Base-by-base conservation (phyloP, 2,797 vertebrate species). In the Falco berigora region DNA sequence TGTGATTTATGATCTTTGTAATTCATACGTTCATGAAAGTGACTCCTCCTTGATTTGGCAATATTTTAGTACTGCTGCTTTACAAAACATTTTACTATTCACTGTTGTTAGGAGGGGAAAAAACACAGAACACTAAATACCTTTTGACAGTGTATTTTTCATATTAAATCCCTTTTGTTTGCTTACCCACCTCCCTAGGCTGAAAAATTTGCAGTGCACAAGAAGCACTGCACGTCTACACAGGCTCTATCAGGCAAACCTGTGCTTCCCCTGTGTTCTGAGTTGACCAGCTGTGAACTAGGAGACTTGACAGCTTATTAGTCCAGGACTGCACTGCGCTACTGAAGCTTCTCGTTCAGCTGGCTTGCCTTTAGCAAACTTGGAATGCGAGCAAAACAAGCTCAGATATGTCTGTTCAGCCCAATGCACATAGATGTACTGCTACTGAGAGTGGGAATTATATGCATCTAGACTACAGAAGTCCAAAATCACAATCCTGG, bases 261-360 rank as follows among this genome's bases (percentile, higher is more conserved):
- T 72, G 50, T 94, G 71, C 67, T 67, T 82, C 47, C 64, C 38
- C 58, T 58, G 50, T 62, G 36, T 56, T 90, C 72, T 18, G 27
- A 94, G 86, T 14, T 86, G 92, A 75, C 66, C 88, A 92, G 88
- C 90, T 92, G 83, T 88, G 83, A 96, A 84, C 50, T 19, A 36
- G 73, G 91, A 64, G 63, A 52, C 32, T 82, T 93, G 94, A 92
- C 94, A 95, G 94, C 40, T 85, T 73, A 34, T 82, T 79, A 87
- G 77, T 74, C 46, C 63, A 72, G 74, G 38, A 71, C 80, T 92
- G 77, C 28, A 55, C 52, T 30, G 56, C 1, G 4, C 74, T 89
- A 30, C 71, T 50, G 52, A 93, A 89, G 47, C 63, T 96, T 74
- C 67, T 67, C 2, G 0, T 55, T 79, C 90, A 89, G 74, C 47